Evolutionary conservation across 2,888 invertebrate species (phyloP).

Genomic region (Dynastes hyllus): DNA sequence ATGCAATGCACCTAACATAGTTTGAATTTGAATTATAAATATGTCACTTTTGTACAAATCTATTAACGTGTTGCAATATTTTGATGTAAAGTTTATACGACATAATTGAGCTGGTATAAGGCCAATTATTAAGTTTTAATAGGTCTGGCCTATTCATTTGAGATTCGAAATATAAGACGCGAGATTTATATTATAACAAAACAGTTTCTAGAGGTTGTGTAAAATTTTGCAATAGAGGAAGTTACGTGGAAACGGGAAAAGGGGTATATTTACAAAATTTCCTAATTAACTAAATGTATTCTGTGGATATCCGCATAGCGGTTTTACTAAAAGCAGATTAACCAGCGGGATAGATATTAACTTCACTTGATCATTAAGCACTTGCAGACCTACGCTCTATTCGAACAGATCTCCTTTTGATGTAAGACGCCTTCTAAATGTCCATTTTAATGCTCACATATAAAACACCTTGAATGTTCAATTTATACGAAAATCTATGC

Average conservation of each 20-base stretch:
- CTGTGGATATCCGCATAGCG: conserved; percentile 31
- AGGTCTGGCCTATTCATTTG: conserved; percentile 4
- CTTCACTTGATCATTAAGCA: conserved; percentile 31
- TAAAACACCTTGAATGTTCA: conserved; percentile 8
- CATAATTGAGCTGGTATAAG: conserved; percentile 13
- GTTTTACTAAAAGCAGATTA: conserved; percentile 43
- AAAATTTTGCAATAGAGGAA: not conserved
- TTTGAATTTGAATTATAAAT: conserved; percentile 23
- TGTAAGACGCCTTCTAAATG: conserved; percentile 15
- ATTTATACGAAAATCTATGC: not conserved
- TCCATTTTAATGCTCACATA: conserved; percentile 10
- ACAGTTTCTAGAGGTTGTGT: not conserved
- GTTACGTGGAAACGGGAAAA: not conserved
- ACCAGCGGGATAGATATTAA: conserved; percentile 35
- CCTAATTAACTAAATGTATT: conserved; percentile 44
- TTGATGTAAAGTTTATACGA: conserved; percentile 23
- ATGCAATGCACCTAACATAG: no score
- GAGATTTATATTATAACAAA: conserved; percentile 13
- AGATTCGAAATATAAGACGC: conserved; percentile 3
- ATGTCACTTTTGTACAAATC: conserved; percentile 10
- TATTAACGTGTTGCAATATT: conserved; percentile 12
- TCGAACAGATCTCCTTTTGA: conserved; percentile 31
- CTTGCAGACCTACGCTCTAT: conserved; percentile 7
- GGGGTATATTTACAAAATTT: conserved; percentile 34
- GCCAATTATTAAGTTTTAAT: conserved; percentile 17